Conservation (phyloP, 2,888 invertebrate genomes). For the Odontomyia ornata region DNA sequence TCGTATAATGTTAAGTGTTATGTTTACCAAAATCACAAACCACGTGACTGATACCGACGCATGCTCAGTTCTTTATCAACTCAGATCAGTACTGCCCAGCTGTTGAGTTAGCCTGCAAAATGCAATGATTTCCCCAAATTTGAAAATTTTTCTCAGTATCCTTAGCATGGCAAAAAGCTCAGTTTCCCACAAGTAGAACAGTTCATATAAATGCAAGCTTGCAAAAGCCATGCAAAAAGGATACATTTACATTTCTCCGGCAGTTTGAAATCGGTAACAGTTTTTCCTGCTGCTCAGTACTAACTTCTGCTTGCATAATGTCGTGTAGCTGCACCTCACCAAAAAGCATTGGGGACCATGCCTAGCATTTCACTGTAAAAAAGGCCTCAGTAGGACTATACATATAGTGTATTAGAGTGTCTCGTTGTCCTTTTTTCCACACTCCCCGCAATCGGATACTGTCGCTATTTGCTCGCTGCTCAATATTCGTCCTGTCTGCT, state of each 20-base stretch:
- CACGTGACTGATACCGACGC: no score
- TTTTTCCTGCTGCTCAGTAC: constrained; percentile 24
- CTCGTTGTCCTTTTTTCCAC: constrained; percentile 36
- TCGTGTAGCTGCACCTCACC: background rate
- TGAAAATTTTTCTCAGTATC: no score
- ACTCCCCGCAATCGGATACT: background rate
- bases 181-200: no score
- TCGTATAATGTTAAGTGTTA: no score
- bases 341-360: background rate
- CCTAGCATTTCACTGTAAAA: background rate
- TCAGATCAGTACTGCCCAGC: no score
- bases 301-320: constrained; percentile 18
- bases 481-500: constrained; percentile 30
- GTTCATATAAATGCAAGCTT: no score
- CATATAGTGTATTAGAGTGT: constrained; percentile 23
- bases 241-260: background rate
- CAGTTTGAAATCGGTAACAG: background rate
- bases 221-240: background rate
- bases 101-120: no score
- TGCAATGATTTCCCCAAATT: no score
- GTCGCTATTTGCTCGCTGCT: background rate
- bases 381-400: background rate
- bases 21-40: no score
- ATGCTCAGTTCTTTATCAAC: no score
- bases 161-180: no score